phyloP scores from a whole-genome alignment of 2,113 vertebrate species.

The Proterorhinus semilunaris region DNA sequence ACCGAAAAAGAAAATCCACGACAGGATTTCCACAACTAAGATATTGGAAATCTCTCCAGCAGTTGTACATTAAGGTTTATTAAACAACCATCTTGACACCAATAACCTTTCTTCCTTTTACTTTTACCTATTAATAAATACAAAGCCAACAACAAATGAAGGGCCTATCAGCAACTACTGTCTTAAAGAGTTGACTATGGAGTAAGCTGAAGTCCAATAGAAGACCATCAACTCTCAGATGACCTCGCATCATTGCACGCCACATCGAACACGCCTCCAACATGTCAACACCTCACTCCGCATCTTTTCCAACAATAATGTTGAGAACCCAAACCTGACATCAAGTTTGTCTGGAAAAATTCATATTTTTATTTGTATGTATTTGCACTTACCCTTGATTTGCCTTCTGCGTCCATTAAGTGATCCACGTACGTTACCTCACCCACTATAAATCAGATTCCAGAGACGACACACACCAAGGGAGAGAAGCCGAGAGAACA shows the following conservation, averaged over 20 bases:
- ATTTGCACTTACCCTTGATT: slow-evolving; percentile 99
- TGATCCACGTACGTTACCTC: slow-evolving; percentile 99
- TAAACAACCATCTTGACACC: slow-evolving; percentile 61
- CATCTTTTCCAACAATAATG: slow-evolving; percentile 70
- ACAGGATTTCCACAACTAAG: slow-evolving; percentile 50
- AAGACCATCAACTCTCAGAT: slow-evolving; percentile 58
- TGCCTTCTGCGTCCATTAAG: slow-evolving; percentile 99
- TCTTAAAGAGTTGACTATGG: slow-evolving; percentile 60
- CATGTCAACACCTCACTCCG: slow-evolving; percentile 62
- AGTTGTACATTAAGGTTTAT: slow-evolving; percentile 38
- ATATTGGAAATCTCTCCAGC: slow-evolving; percentile 54
- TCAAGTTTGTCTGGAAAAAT: slow-evolving; percentile 73
- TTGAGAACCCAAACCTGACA: slow-evolving; percentile 77
- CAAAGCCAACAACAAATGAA: slow-evolving; percentile 64
- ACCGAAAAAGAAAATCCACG: slow-evolving; percentile 59
- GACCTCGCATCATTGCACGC: slow-evolving; percentile 67
- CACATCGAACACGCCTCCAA: slow-evolving; percentile 55
- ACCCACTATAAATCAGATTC: slow-evolving; percentile 99
- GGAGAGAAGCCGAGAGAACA: slow-evolving; percentile 99
- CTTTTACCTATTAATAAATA: slow-evolving; percentile 49
- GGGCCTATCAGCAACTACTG: slow-evolving; percentile 60
- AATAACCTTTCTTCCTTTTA: slow-evolving; percentile 54
- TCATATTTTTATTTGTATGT: slow-evolving; percentile 68
- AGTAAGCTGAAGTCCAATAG: slow-evolving; percentile 63
- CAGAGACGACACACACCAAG: slow-evolving; percentile 99